Conservation (phyloP, 92 coral and sea anemone genomes). For the Nematostella vectensis region DNA sequence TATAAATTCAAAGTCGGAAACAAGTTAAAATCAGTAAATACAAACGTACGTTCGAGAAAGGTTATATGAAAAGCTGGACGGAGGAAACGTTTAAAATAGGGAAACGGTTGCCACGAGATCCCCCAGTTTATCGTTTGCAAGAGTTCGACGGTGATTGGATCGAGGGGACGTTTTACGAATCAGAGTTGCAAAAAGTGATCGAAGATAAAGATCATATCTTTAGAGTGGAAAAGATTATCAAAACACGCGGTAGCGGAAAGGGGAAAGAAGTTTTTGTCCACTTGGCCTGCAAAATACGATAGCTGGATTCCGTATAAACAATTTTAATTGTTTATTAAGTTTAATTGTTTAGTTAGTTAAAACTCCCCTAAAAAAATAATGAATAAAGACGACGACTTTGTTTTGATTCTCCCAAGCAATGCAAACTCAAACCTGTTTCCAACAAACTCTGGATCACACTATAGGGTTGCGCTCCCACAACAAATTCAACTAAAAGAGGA, state of each 20-base stretch:
- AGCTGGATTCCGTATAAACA: constrained; percentile 10
- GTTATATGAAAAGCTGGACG: constrained; percentile 29
- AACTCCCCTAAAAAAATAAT: no score
- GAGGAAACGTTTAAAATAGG: constrained; percentile 26
- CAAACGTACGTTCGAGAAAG: constrained; percentile 19
- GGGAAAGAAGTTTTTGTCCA: neutral
- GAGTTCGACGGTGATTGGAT: constrained; percentile 21
- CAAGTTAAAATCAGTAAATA: constrained; percentile 19
- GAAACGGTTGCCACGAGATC: constrained; percentile 14
- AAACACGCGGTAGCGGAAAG: constrained; percentile 2
- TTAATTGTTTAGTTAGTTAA: no score
- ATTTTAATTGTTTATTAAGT: no score
- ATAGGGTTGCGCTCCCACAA: constrained; percentile 17
- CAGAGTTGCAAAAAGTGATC: constrained; percentile 19
- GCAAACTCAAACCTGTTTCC: constrained; percentile 13
- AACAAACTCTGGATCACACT: constrained; percentile 7
- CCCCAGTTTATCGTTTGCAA: constrained; percentile 23
- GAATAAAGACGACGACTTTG: neutral
- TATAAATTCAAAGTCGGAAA: constrained; percentile 12
- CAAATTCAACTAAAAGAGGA: constrained; percentile 18
- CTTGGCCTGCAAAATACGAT: constrained; percentile 31
- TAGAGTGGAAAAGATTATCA: constrained; percentile 18
- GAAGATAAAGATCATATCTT: constrained; percentile 12
- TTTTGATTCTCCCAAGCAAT: constrained; percentile 17
- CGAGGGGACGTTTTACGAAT: constrained; percentile 36